A percentile compares a stretch with the other conserved stretches of the same genome.
Conservation (phyloP, 2,888 invertebrate genomes). For the Leptopilina syphax region DNA sequence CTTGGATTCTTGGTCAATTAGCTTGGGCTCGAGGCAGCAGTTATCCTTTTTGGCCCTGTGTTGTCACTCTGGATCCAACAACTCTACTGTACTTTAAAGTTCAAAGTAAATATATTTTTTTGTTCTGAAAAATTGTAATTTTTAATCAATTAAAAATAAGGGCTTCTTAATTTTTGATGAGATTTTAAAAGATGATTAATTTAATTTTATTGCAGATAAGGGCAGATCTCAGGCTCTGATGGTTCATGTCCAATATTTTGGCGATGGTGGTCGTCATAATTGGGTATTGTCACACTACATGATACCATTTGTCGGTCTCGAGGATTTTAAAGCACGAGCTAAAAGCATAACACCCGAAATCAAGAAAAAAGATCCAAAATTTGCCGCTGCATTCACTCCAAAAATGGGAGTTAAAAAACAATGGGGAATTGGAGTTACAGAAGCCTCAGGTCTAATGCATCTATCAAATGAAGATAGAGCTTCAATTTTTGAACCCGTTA, state of each 20-base stretch:
- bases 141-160: not conserved
- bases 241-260: slow-evolving; percentile 55
- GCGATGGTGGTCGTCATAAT: slow-evolving; percentile 54
- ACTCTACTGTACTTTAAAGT: slow-evolving; percentile 48
- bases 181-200: not conserved
- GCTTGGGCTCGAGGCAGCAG: slow-evolving; percentile 57
- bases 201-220: slow-evolving; percentile 45
- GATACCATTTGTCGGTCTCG: slow-evolving; percentile 52
- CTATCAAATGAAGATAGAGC: slow-evolving; percentile 38
- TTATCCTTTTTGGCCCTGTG: slow-evolving; percentile 56
- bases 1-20: slow-evolving; percentile 49
- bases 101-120: slow-evolving; percentile 45
- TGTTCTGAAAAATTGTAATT: slow-evolving; percentile 9
- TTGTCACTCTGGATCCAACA: slow-evolving; percentile 52
- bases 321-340: slow-evolving; percentile 52
- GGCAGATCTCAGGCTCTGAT: slow-evolving; percentile 50
- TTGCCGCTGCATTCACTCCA: slow-evolving; percentile 51
- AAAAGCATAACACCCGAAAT: slow-evolving; percentile 46
- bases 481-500: slow-evolving; percentile 45
- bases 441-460: slow-evolving; percentile 53
- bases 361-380: slow-evolving; percentile 54
- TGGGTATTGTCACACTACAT: slow-evolving; percentile 55
- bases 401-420: slow-evolving; percentile 50
- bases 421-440: slow-evolving; percentile 56
- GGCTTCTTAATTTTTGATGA: too few species aligned